A percentile compares a stretch with the other conserved stretches of the same genome.
These are phyloP conservation scores for Reinhardtius hippoglossoides DNA, from an alignment of 2,113 vertebrate species.

Conservation along the genomic window DNA sequence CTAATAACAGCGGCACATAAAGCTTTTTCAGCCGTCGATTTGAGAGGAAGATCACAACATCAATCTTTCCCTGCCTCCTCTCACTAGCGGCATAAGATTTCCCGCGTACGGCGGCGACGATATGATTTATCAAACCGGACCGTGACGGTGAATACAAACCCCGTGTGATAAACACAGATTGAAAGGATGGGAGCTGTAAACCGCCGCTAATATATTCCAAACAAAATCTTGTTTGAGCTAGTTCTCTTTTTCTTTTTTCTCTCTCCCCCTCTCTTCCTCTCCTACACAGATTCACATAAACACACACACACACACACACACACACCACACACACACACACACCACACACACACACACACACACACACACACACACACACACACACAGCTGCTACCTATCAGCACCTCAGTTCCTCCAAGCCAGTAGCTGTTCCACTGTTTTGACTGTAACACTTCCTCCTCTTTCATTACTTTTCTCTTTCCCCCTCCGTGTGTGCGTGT, in stretches of 20 bases:
- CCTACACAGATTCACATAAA: conserved; percentile 28
- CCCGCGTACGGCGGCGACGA: conserved; percentile 45
- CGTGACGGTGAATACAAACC: conserved; percentile 78
- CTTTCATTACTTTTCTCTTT: conserved; percentile 78
- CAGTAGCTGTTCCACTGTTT: conserved; percentile 81
- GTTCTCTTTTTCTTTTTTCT: conserved; percentile 23
- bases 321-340: conserved; percentile 67
- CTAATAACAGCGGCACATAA: conserved; percentile 67
- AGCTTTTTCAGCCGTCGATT: conserved; percentile 61
- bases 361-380: conserved; percentile 33
- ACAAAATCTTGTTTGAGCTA: conserved; percentile 76
- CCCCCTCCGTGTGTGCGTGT: conserved; percentile 19
- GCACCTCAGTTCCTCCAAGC: conserved; percentile 76
- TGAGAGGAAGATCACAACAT: conserved; percentile 70
- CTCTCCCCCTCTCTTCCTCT: not conserved
- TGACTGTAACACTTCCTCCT: conserved; percentile 81
- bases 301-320: conserved; percentile 62
- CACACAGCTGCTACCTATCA: conserved; percentile 80
- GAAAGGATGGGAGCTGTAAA: conserved; percentile 77
- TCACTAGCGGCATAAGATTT: conserved; percentile 72
- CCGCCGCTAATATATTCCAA: conserved; percentile 75
- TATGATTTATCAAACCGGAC: conserved; percentile 79
- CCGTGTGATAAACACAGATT: conserved; percentile 74
- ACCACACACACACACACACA: too few relatives aligned
- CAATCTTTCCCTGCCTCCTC: conserved; percentile 66